phyloP scores from a whole-genome alignment of 2,888 invertebrate species.

The Leucophora obtusa region DNA sequence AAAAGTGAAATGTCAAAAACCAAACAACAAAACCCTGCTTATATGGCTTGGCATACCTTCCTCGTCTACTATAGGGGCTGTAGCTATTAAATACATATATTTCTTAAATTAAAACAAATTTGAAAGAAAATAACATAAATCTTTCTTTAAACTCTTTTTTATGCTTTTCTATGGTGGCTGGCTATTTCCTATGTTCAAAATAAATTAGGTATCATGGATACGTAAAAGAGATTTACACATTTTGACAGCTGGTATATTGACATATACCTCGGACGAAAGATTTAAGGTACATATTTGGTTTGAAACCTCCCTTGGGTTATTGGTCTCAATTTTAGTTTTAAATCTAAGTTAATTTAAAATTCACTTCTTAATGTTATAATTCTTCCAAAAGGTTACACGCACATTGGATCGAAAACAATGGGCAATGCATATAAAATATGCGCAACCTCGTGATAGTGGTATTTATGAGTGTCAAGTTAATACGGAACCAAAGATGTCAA shows the following conservation, averaged over 20 bases:
- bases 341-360: not conserved
- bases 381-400: constrained; percentile 49
- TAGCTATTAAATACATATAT: not conserved
- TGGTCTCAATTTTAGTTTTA: not conserved
- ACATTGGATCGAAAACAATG: constrained; percentile 81
- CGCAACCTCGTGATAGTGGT: constrained; percentile 90
- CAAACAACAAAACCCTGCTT: no score
- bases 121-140: not conserved
- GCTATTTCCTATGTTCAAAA: constrained; percentile 65
- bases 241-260: constrained; percentile 89
- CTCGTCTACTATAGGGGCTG: not conserved
- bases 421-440: constrained; percentile 93
- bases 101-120: not conserved
- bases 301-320: no score
- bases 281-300: constrained; percentile 82
- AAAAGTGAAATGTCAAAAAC: no score
- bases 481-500: constrained; percentile 93
- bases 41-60: not conserved
- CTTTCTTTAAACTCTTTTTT: not conserved
- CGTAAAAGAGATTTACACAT: constrained; percentile 93
- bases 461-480: constrained; percentile 82
- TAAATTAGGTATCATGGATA: constrained; percentile 88
- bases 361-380: not conserved
- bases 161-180: no score
- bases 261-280: constrained; percentile 92